Evolutionary conservation across 2,113 vertebrate genomes (phyloP), one percentile per base, ranked within the genome.

Genomic region (Plecotus auritus): DNA sequence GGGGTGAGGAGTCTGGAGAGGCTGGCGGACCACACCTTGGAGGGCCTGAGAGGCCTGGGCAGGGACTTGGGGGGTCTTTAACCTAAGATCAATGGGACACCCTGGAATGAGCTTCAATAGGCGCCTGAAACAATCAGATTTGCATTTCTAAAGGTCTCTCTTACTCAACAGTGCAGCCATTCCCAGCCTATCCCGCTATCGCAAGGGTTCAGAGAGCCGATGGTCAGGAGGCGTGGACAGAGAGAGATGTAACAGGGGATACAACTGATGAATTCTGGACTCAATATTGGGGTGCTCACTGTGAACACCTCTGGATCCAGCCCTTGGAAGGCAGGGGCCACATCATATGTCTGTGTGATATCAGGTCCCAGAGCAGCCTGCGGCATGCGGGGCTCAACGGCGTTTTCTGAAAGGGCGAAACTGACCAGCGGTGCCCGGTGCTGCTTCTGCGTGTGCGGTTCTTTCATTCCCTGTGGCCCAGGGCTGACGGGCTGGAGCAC

Each of bases 61-160:
- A 94, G 67, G 12, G 45, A 89, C n/a, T 9, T 3, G 6, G 13
- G 51, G 56, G 56, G 22, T 78, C 83, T 70, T 80, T 64, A 72
- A 69, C 32, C 47, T 56, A 45, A 77, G 54, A 66, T 74, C 47
- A 45, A 1, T 42, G 61, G 47, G 40, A 93, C 47, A 28, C 23
- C 40, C 26, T 0, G 17, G 45, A 83, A 26, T 22, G 40, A 59
- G 32, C 37, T 94, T 89, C 66, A 85, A 47, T 35, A 16, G 61
- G 13, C 45, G 35, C 40, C 42, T 35, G 26, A 47, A 74, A 78
- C 37, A 49, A 93, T 91, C 47, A 30, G 35, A 80, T 96, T 59
- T 90, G 73, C 83, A 91, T 94, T 91, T 93, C 70, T 49, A 84
- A 94, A 86, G 51, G 37, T 26, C 4, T 30, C 64, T 81, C 42